phyloP scores from a whole-genome alignment of 2,797 vertebrate species.

The Takifugu rubripes region DNA sequence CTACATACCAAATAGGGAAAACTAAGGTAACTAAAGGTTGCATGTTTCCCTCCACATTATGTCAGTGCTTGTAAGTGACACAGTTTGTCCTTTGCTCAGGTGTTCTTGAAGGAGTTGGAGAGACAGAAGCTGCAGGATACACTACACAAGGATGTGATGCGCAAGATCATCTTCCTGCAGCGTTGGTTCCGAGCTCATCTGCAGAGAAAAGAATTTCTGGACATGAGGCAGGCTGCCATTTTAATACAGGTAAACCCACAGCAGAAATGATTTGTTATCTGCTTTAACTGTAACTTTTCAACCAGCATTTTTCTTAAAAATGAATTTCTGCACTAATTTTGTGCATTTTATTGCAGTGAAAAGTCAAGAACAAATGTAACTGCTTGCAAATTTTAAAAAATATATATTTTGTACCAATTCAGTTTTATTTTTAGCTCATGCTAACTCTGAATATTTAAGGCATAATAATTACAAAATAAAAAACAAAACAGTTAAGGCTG shows the following conservation, averaged over 20 bases:
- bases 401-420: too few species aligned
- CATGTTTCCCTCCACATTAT: not conserved
- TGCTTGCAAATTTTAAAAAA: too few species aligned
- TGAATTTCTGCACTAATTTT: too few species aligned
- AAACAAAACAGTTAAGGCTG: too few species aligned
- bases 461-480: too few species aligned
- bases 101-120: slow-evolving; percentile 92
- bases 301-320: too few species aligned
- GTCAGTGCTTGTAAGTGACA: not conserved
- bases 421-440: too few species aligned
- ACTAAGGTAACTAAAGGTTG: slow-evolving; percentile 81
- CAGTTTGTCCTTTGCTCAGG: slow-evolving; percentile 66
- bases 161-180: slow-evolving; percentile 91
- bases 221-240: slow-evolving; percentile 76
- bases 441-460: too few species aligned
- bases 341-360: too few species aligned
- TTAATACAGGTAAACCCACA: slow-evolving; percentile 82
- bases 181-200: slow-evolving; percentile 86
- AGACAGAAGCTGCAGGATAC: slow-evolving; percentile 89
- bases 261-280: not conserved
- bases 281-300: too few species aligned
- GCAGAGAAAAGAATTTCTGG: slow-evolving; percentile 83
- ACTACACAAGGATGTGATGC: slow-evolving; percentile 90
- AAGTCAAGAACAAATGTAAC: too few species aligned
- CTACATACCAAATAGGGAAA: slow-evolving; percentile 93